Conservation (phyloP, 2,888 invertebrate species). For the Scaptomyza polygonia region DNA sequence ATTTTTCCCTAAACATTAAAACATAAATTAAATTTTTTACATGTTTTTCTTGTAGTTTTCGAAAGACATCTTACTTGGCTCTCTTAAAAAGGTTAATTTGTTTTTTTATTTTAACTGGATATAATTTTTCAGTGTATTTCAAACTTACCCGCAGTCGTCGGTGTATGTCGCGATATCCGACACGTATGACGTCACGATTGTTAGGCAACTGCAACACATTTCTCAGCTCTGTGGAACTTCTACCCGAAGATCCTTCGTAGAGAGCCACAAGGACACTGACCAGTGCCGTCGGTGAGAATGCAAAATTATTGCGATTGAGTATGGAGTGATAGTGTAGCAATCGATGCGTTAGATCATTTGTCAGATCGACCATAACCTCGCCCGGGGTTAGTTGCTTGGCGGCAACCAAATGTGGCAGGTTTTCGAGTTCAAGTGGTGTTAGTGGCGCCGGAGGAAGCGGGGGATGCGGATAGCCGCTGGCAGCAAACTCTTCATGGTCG, state of each 20-base stretch:
- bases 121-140: background rate
- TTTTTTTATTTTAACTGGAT: background rate
- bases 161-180: conserved; percentile 93
- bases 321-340: conserved; percentile 89
- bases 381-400: conserved; percentile 85
- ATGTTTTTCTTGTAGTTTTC: background rate
- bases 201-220: conserved; percentile 89
- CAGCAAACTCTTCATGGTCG: conserved; percentile 76
- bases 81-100: background rate
- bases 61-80: too few relatives aligned
- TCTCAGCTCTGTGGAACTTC: conserved; percentile 89
- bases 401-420: conserved; percentile 57
- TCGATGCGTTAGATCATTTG: conserved; percentile 90
- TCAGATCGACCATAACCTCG: conserved; percentile 91
- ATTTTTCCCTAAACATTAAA: background rate
- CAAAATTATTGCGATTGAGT: conserved; percentile 91
- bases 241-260: conserved; percentile 91
- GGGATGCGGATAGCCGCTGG: conserved; percentile 70
- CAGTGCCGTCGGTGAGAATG: conserved; percentile 93
- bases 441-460: conserved; percentile 59
- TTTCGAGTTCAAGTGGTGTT: conserved; percentile 51
- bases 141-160: conserved; percentile 90
- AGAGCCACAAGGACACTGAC: conserved; percentile 92
- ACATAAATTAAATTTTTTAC: background rate
- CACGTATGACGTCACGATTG: conserved; percentile 89